Conservation (phyloP, 1,140 invertebrate species). For the Stratiolaelaps scimitus region DNA sequence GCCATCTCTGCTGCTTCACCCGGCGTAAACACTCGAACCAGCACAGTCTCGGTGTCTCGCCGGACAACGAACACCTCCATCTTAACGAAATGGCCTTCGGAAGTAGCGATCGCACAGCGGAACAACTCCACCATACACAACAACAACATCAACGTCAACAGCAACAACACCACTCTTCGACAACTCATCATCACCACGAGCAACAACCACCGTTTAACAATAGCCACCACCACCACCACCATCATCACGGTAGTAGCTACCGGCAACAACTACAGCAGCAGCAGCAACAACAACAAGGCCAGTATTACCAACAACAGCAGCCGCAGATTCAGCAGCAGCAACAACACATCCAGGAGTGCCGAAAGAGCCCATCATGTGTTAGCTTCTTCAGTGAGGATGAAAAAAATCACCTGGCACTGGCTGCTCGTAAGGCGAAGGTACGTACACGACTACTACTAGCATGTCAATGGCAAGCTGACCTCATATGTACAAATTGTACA, state of each 20-base stretch:
- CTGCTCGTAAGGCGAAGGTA: conserved; percentile 25
- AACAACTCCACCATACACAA: too few relatives aligned
- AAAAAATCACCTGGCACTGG: conserved; percentile 21
- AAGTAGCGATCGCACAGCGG: too few relatives aligned
- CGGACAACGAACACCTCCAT: not conserved
- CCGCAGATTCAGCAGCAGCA: not conserved
- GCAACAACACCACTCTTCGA: too few relatives aligned
- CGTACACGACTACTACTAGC: too few relatives aligned
- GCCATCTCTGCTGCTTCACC: conserved; percentile 27
- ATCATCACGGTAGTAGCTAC: too few relatives aligned
- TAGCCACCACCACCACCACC: too few relatives aligned
- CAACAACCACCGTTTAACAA: too few relatives aligned
- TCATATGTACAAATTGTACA: too few relatives aligned
- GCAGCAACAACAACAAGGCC: not conserved
- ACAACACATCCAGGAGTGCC: not conserved
- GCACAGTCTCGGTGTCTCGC: too few relatives aligned
- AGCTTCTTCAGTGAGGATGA: conserved; percentile 26
- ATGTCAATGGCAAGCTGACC: too few relatives aligned
- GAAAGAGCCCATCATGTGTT: conserved; percentile 21
- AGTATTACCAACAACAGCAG: not conserved
- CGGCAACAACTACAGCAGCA: not conserved
- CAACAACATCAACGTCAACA: too few relatives aligned
- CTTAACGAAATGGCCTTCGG: conserved; percentile 23
- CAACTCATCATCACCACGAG: too few relatives aligned
- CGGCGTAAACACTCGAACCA: conserved; percentile 12